phyloP scores from a whole-genome alignment of 2,888 invertebrate species.

The Tipula vernalis region DNA sequence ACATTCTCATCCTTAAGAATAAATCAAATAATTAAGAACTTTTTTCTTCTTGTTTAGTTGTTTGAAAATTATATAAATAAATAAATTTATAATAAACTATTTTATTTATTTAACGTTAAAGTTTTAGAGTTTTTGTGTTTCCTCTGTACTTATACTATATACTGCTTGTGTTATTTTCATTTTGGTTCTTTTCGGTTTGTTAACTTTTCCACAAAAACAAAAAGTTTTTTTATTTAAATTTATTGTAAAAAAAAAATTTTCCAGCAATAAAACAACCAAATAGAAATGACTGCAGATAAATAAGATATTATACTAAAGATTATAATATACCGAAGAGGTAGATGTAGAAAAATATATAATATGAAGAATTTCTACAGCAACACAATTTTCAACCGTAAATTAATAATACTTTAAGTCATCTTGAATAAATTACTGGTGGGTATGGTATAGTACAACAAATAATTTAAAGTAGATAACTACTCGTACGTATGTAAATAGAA shows the following conservation, averaged over 20 bases:
- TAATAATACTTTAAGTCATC: conserved; percentile 4
- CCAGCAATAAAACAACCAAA: neutral
- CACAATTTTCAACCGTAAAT: neutral
- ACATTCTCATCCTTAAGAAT: neutral
- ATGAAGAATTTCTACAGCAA: neutral
- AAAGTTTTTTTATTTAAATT: neutral
- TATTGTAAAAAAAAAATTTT: neutral
- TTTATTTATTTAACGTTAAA: neutral
- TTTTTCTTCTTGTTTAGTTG: neutral
- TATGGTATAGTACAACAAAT: neutral
- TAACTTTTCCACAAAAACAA: neutral
- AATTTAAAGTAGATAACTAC: neutral
- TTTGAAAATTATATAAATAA: neutral
- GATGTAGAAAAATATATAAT: neutral
- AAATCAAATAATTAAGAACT: neutral
- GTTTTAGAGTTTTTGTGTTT: neutral
- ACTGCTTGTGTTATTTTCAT: neutral
- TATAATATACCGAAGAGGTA: neutral
- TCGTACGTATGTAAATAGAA: neutral
- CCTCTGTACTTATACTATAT: neutral
- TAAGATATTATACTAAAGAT: neutral
- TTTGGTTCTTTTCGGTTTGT: neutral
- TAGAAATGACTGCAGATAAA: neutral
- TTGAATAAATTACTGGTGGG: neutral
- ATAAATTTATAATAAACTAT: neutral